A percentile compares a stretch with the other conserved stretches of the same genome.
Evolutionary conservation across 2,797 vertebrate genomes (phyloP).

Genomic region (Kryptopterus vitreolus): DNA sequence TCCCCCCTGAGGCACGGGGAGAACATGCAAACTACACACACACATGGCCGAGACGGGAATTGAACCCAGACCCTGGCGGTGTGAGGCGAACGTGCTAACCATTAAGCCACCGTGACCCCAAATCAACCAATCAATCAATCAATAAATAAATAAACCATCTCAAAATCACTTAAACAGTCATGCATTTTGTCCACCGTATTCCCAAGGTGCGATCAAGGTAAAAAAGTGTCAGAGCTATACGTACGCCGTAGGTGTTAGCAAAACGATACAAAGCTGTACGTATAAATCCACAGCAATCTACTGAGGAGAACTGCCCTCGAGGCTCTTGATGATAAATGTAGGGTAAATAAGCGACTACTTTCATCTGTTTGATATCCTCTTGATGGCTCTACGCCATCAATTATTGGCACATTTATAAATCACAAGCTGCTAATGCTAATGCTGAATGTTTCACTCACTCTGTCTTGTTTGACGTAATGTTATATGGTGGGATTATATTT

Average conservation of each 20-base stretch:
- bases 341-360: neutral
- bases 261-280: conserved; percentile 14
- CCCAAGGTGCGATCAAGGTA: neutral
- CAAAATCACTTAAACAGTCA: neutral
- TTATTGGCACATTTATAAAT: no score
- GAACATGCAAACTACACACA: no score
- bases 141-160: neutral
- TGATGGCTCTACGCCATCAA: no score
- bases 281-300: conserved; percentile 22
- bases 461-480: neutral
- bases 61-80: no score
- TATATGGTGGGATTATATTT: neutral
- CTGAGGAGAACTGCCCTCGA: neutral
- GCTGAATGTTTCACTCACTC: neutral
- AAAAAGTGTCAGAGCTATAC: conserved; percentile 2
- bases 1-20: no score
- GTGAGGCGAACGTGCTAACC: no score
- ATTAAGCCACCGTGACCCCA: no score
- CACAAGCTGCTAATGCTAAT: neutral
- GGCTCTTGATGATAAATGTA: conserved; percentile 23
- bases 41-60: no score
- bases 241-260: conserved; percentile 18
- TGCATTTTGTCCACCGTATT: neutral
- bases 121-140: no score
- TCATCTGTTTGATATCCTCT: no score